These are phyloP conservation scores for Aspiorhynchus laticeps DNA, from an alignment of 2,113 vertebrate genomes.

Conservation along the genomic window DNA sequence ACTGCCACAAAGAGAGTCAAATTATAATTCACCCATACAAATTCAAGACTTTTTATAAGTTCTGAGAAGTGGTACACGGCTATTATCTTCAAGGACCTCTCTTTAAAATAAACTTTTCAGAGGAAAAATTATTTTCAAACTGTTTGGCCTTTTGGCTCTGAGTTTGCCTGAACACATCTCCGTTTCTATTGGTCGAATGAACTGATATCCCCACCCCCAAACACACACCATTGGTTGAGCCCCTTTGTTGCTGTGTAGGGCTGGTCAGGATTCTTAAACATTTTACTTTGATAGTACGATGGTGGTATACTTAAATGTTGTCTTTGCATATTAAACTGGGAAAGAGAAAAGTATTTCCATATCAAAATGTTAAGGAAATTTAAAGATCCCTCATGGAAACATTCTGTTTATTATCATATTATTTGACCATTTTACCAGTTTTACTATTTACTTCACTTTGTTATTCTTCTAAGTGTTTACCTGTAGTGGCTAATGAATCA, in stretches of 20 bases:
- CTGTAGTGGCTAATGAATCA: too few species aligned
- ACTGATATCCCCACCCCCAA: not conserved
- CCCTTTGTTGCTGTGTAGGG: not conserved
- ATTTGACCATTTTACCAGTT: too few species aligned
- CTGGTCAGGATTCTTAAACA: too few species aligned
- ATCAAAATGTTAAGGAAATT: too few species aligned
- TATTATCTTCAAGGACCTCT: not conserved
- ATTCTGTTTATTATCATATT: not conserved
- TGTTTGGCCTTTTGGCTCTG: not conserved
- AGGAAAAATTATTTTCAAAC: not conserved
- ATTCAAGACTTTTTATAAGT: not conserved
- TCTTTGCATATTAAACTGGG: too few species aligned
- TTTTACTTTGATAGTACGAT: too few species aligned
- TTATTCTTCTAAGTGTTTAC: too few species aligned
- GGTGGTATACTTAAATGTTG: too few species aligned
- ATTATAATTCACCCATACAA: not conserved
- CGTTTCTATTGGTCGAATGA: not conserved
- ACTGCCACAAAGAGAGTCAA: conserved; percentile 64
- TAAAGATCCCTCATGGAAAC: not conserved
- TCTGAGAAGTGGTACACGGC: not conserved
- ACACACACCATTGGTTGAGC: not conserved
- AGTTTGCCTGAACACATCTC: not conserved
- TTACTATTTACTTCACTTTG: too few species aligned
- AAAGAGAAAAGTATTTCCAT: too few species aligned
- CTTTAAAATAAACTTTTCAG: not conserved